Evolutionary conservation across 1,140 invertebrate genomes (phyloP).

Genomic region (Drosophila dunni): DNA sequence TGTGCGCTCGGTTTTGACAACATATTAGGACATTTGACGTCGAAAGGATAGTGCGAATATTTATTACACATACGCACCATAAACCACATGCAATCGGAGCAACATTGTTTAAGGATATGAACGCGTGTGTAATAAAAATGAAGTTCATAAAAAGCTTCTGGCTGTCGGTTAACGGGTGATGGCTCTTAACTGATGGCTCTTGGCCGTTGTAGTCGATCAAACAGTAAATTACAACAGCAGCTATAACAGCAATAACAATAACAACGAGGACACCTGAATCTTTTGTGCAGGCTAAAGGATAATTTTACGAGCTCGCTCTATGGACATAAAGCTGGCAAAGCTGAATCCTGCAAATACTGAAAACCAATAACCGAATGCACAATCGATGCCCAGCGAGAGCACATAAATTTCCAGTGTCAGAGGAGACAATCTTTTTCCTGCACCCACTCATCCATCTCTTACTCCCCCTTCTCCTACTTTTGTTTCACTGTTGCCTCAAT

Average conservation of each 20-base stretch:
- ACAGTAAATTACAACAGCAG: slow-evolving; percentile 64
- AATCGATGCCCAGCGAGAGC: slow-evolving; percentile 22
- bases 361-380: slow-evolving; percentile 24
- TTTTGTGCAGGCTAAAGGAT: slow-evolving; percentile 30
- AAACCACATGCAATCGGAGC: slow-evolving; percentile 58
- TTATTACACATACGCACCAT: slow-evolving; percentile 76
- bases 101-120: slow-evolving; percentile 68
- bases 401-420: slow-evolving; percentile 15
- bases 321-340: slow-evolving; percentile 30
- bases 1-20: slow-evolving; percentile 36
- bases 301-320: slow-evolving; percentile 41
- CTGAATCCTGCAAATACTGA: slow-evolving; percentile 1
- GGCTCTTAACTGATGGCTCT: background rate
- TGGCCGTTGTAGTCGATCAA: slow-evolving; percentile 44
- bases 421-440: background rate
- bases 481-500: background rate
- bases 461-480: background rate
- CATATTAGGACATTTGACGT: slow-evolving; percentile 38
- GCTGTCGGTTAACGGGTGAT: slow-evolving; percentile 25
- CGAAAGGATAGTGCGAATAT: slow-evolving; percentile 38
- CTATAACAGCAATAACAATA: slow-evolving; percentile 8
- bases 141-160: slow-evolving; percentile 55
- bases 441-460: background rate
- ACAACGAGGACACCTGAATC: slow-evolving; percentile 26
- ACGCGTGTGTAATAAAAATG: slow-evolving; percentile 64